Base-by-base conservation (phyloP, 2,113 vertebrate genomes). In the Struthidea cinerea region DNA sequence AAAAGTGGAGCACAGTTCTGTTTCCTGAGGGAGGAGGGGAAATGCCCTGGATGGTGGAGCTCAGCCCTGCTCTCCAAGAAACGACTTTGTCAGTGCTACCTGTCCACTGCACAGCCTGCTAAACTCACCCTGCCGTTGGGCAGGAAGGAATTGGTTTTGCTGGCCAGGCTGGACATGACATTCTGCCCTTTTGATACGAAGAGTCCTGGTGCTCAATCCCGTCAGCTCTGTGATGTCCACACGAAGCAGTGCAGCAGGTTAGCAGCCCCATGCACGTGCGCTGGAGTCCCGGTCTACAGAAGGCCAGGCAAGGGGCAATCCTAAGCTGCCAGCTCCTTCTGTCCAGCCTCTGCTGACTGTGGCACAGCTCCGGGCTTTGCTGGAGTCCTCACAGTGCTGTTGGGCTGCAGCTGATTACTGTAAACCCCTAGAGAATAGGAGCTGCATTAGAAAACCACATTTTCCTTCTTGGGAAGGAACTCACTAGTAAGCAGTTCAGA, bases 1-100 rank as follows among this genome's bases (percentile, higher is more conserved):
- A 63, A 91, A 96, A 95, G 67, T 93, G 55, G 94, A 93, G 75
- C 82, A 90, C 10, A 14, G 61, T 33, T 65, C 69, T 82, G 39
- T 46, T 84, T 70, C 47, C 74, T 55, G 44, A 57, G 33, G 15
- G 32, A 39, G 35, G 55, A 61, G 30, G 33, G 33, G 41, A 67
- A 70, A 85, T 24, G 28, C 17, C 19, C 60, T 61, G 59, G 41
- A 24, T 63, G 65, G 16, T 55, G 73, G 33, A 91, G 47, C 32
- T 81, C 87, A 77, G 13, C 4, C 5, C 65, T 23, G 1, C 0
- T 1, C 37, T 80, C 53, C 26, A 85, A 87, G 59, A 83, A 91
- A 24, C 35, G 50, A 17, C 23, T 59, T 39, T 33, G 23, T 35
- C 21, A 5, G 20, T 11, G 53, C 53, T 82, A 12, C 27, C 44